Percentiles rank a stretch among this genome's conserved stretches.
phyloP scores from a whole-genome alignment of 2,888 invertebrate species.

The Epistrophe grossulariae region DNA sequence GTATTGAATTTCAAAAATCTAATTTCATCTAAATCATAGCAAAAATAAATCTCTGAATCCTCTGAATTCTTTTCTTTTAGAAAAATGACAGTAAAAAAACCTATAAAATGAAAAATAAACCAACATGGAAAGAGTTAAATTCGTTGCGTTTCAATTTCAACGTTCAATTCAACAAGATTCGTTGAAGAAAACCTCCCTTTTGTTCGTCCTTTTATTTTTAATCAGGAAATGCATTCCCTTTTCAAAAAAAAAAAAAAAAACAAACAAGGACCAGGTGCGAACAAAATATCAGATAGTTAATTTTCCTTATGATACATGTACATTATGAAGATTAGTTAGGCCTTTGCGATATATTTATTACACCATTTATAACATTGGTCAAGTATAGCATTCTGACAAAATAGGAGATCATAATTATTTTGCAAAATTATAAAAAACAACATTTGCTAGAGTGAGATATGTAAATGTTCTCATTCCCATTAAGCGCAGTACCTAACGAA shows the following conservation, averaged over 20 bases:
- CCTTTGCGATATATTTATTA: neutral
- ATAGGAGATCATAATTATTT: neutral
- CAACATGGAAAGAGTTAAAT: constrained; percentile 16
- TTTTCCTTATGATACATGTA: neutral
- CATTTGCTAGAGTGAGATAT: neutral
- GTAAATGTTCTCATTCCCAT: neutral
- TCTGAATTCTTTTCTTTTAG: neutral
- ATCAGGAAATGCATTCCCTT: constrained; percentile 1
- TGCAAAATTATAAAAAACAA: constrained; percentile 7
- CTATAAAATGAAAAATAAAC: constrained; percentile 12
- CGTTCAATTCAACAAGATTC: neutral
- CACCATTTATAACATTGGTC: constrained; percentile 2
- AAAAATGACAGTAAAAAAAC: constrained; percentile 14
- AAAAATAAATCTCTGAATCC: neutral
- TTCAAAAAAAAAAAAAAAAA: neutral
- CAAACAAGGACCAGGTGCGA: neutral
- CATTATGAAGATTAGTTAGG: neutral
- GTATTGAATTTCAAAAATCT: constrained; percentile 35
- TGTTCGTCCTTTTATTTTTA: constrained; percentile 13
- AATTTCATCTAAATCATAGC: constrained; percentile 12
- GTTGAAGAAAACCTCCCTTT: neutral
- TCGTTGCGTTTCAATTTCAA: neutral
- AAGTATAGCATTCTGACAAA: neutral
- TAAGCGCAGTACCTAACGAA: neutral
- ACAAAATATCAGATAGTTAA: neutral